A percentile compares a stretch with the other conserved stretches of the same genome.
Evolutionary conservation across 2,113 vertebrate genomes (phyloP).

Genomic region (Eulemur macaco): DNA sequence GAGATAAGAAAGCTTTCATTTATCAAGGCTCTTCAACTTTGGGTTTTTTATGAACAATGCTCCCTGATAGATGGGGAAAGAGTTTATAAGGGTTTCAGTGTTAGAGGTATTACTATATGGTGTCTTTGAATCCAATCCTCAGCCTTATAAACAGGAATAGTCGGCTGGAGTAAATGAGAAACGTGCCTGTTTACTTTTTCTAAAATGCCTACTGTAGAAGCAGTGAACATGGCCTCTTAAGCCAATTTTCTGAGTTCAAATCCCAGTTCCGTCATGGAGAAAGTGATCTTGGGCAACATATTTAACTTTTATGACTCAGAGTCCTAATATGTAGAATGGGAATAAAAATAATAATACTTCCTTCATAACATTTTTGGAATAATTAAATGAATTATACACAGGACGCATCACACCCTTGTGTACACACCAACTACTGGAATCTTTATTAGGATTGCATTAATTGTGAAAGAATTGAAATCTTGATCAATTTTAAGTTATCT

Average conservation of each 20-base stretch:
- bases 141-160: neutral
- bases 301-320: neutral
- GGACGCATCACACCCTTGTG: neutral
- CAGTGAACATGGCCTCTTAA: neutral
- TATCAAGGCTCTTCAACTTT: neutral
- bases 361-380: neutral
- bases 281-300: neutral
- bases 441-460: neutral
- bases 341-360: neutral
- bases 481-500: neutral
- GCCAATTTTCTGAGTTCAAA: neutral
- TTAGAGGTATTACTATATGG: neutral
- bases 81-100: neutral
- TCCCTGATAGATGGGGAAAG: neutral
- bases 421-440: neutral
- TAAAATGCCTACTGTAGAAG: neutral
- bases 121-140: neutral
- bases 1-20: neutral
- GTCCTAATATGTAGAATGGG: neutral
- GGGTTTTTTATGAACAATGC: neutral
- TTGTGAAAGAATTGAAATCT: neutral
- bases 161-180: neutral
- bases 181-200: neutral
- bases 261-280: neutral
- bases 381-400: neutral